phyloP scores from a whole-genome alignment of 2,797 vertebrate genomes.

The Sciaenops ocellatus region DNA sequence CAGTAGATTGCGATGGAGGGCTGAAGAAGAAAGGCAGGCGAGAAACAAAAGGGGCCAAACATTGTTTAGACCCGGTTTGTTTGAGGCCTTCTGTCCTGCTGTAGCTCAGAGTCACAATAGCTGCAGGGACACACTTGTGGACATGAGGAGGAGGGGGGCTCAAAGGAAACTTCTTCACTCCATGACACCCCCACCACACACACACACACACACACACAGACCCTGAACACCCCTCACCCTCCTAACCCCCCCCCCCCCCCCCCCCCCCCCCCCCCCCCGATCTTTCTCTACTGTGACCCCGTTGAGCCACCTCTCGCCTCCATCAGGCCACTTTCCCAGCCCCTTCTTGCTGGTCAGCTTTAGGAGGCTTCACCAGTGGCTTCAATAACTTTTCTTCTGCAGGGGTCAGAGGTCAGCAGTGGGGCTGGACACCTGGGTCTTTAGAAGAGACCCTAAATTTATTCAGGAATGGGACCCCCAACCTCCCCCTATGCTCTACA shows the following conservation, averaged over 20 bases:
- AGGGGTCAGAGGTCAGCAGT: conserved; percentile 78
- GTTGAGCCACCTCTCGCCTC: conserved; percentile 58
- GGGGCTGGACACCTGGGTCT: conserved; percentile 76
- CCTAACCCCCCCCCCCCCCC: conserved; percentile 31
- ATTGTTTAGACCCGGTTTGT: conserved; percentile 73
- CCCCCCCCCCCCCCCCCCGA: too few relatives aligned
- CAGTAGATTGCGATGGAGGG: conserved; percentile 70
- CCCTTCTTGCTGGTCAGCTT: conserved; percentile 68
- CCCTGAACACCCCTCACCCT: conserved; percentile 40
- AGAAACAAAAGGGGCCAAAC: conserved; percentile 77
- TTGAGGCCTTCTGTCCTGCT: conserved; percentile 74
- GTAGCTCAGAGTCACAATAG: conserved; percentile 70
- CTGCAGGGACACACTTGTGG: conserved; percentile 77
- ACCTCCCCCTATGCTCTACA: conserved; percentile 17
- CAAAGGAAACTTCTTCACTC: conserved; percentile 68
- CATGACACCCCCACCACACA: conserved; percentile 48
- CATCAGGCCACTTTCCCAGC: conserved; percentile 78
- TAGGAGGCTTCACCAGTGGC: conserved; percentile 61
- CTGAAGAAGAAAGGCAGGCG: conserved; percentile 65
- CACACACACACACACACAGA: conserved; percentile 42
- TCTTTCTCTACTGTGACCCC: conserved; percentile 64
- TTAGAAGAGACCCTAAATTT: conserved; percentile 71
- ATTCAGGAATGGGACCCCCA: conserved; percentile 72
- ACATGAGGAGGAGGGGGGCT: conserved; percentile 51
- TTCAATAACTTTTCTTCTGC: conserved; percentile 75